Evolutionary conservation across 1,140 invertebrate genomes (phyloP), one percentile per base, ranked within the genome.

Genomic region (Sesamia nonagrioides): DNA sequence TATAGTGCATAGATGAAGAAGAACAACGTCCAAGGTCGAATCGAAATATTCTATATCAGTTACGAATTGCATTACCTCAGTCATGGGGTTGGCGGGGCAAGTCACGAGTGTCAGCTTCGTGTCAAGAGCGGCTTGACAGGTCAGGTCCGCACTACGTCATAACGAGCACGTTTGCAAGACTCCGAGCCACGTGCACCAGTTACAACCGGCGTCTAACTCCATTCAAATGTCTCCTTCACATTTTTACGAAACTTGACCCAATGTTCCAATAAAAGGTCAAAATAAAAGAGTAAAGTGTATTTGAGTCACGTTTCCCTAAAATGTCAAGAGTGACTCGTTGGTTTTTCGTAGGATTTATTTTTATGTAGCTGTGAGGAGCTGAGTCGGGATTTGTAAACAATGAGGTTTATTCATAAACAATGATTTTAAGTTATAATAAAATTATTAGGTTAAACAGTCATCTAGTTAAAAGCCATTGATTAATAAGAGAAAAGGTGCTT

Each of bases 71-170:
- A 69, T 69, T 69, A 69, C 50, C 40, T 48, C 13, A 21, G 42
- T 69, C 18, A 69, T 50, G 66, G 42, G 42, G 66, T 42, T 66
- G 66, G 11, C 21, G 42, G 40, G 21, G 66, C 40, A 48, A 48
- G 66, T 48, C 40, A 17, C 66, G 33, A 69, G 66, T 69, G 66
- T 50, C 66, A 69, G 66, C 42, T 69, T 33, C 21, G 66, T 69
- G 66, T 69, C 66, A 69, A 69, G 66, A 69, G 66, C 66, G 66
- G 66, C 21, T 48, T 48, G 42, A 69, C 42, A 13, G 66, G 66
- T 69, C 66, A 50, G 42, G 42, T 42, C 60, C 61, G 61, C 17
- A 40, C 60, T 48, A 33, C 66, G 66, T 69, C 66, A 69, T 48
- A 48, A 69, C 66, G 45, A 48, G 66, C 66, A 69, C 66, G 66